Evolutionary conservation across 2,797 vertebrate species (phyloP).

Genomic region (Merluccius polli): DNA sequence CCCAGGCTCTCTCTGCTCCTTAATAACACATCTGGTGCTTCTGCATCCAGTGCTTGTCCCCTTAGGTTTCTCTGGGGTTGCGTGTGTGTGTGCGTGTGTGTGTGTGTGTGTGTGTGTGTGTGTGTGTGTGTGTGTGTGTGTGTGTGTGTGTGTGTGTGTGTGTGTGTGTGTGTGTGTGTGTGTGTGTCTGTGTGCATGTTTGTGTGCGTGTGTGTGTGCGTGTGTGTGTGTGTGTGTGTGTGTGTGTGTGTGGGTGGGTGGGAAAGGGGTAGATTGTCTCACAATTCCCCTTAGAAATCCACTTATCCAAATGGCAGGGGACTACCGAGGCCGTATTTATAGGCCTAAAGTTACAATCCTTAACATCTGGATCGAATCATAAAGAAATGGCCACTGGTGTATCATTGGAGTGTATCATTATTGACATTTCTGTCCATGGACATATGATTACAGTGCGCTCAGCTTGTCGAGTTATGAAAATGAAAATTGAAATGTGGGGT

Average conservation of each 20-base stretch:
- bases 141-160: background rate
- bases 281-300: constrained; percentile 77
- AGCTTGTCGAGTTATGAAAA: constrained; percentile 28
- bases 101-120: constrained; percentile 7
- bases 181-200: background rate
- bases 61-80: constrained; percentile 61
- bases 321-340: constrained; percentile 62
- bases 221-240: constrained; percentile 32
- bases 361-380: constrained; percentile 71
- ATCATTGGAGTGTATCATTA: constrained; percentile 28
- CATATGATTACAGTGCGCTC: constrained; percentile 29
- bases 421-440: constrained; percentile 30
- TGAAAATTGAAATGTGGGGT: constrained; percentile 32
- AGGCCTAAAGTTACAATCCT: constrained; percentile 74
- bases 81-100: constrained; percentile 1
- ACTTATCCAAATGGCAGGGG: constrained; percentile 76
- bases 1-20: constrained; percentile 52
- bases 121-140: background rate
- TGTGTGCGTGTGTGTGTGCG: background rate
- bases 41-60: constrained; percentile 83
- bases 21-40: constrained; percentile 93
- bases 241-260: constrained; percentile 7
- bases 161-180: background rate
- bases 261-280: constrained; percentile 65
- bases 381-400: constrained; percentile 36